These are phyloP conservation scores for Callaeas wilsoni DNA, from an alignment of 2,113 vertebrate genomes.

Conservation along the genomic window DNA sequence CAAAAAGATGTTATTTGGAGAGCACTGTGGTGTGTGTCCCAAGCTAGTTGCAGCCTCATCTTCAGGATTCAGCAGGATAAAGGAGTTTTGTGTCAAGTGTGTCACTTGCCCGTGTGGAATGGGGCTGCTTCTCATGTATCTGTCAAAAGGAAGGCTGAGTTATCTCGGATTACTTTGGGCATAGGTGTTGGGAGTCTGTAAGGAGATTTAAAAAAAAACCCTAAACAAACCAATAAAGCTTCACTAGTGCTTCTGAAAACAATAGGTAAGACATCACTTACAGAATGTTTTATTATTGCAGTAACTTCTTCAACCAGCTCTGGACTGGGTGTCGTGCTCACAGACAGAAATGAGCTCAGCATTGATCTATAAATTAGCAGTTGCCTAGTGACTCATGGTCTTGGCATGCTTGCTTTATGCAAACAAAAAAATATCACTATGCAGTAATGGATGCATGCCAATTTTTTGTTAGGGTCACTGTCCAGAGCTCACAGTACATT, in stretches of 20 bases:
- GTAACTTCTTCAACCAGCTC: background rate
- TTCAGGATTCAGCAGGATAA: background rate
- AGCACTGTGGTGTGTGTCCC: background rate
- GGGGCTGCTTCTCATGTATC: background rate
- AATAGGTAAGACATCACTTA: background rate
- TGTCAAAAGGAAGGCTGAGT: background rate
- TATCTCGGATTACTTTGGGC: background rate
- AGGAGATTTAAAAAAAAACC: background rate
- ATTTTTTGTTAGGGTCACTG: background rate
- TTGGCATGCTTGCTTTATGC: background rate
- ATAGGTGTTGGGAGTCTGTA: background rate
- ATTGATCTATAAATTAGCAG: slow-evolving; percentile 52
- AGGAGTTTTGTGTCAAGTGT: background rate
- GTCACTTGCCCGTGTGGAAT: background rate
- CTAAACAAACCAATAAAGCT: background rate
- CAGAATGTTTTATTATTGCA: background rate
- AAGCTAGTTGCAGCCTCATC: background rate
- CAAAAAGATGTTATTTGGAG: background rate
- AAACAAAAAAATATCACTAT: slow-evolving; percentile 44
- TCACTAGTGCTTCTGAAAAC: background rate
- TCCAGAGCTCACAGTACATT: background rate
- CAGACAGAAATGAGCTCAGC: slow-evolving; percentile 29
- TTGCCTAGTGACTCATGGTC: slow-evolving; percentile 40
- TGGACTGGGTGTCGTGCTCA: background rate
- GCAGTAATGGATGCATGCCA: background rate